Conservation (phyloP, 2,113 vertebrate species). For the Aramus guarauna region DNA sequence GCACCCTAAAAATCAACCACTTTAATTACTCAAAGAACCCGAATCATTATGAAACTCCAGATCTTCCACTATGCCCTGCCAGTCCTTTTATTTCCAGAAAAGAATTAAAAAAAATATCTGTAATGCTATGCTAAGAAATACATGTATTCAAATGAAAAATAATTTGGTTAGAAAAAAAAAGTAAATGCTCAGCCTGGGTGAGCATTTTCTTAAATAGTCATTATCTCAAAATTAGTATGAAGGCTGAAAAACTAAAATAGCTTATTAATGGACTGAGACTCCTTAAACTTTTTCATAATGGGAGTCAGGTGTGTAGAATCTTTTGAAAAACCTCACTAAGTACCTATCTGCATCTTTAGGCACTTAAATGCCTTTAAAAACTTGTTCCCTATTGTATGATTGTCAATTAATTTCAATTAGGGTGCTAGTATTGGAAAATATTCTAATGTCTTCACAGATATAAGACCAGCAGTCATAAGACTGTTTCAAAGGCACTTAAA, state of each 20-base stretch:
- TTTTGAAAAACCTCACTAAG: conserved; percentile 39
- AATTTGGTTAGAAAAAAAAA: not conserved
- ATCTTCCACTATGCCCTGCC: not conserved
- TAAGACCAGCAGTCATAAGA: not conserved
- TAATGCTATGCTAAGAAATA: not conserved
- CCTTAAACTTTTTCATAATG: not conserved
- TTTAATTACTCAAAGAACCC: not conserved
- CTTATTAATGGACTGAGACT: conserved; percentile 56
- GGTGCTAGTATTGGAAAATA: not conserved
- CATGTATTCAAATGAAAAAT: not conserved
- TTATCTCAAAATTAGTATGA: conserved; percentile 24
- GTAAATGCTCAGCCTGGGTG: not conserved
- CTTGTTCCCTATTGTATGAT: not conserved
- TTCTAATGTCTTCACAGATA: not conserved
- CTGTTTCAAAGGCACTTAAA: not conserved
- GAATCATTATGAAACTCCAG: not conserved
- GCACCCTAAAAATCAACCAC: not conserved
- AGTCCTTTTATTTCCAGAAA: not conserved
- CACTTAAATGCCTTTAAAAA: conserved; percentile 29
- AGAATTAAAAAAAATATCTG: not conserved
- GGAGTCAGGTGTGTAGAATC: not conserved
- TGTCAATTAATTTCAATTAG: conserved; percentile 35
- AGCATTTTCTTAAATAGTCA: conserved; percentile 7
- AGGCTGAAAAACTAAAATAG: conserved; percentile 26
- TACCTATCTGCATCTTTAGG: conserved; percentile 25